Percentiles rank a stretch among this genome's conserved stretches.
Evolutionary conservation across 37 sponge, comb jelly and placozoan genomes (phyloP).

Genomic region (Cladorhizidae sp.): DNA sequence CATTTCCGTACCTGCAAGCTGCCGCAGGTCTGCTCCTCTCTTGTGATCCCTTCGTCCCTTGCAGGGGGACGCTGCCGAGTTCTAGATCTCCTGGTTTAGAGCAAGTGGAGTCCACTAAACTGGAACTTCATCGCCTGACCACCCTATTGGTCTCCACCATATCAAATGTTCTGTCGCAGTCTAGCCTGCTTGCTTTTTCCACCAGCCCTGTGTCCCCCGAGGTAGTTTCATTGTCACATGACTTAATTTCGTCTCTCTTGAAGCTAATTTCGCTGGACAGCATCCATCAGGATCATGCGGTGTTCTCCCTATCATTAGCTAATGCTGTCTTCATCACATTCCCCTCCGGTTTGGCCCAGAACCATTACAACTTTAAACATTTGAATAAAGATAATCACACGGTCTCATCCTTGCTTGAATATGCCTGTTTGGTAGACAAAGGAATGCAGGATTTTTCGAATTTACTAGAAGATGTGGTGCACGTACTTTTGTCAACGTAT

Average conservation of each 20-base stretch:
- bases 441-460: not conserved
- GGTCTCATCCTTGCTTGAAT: not conserved
- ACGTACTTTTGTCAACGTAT: conserved; percentile 4
- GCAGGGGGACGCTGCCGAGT: conserved; percentile 24
- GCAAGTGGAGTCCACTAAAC: not conserved
- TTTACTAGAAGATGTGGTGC: conserved; percentile 3
- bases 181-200: not conserved
- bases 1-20: conserved; percentile 25
- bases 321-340: conserved; percentile 3
- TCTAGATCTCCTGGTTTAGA: not conserved
- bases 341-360: not conserved
- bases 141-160: not conserved
- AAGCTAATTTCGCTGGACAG: conserved; percentile 7
- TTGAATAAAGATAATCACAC: not conserved
- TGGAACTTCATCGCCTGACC: not conserved
- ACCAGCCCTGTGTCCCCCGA: not conserved
- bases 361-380: not conserved
- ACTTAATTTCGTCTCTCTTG: not conserved
- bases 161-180: not conserved
- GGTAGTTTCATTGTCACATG: not conserved
- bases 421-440: not conserved
- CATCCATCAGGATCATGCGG: conserved; percentile 16
- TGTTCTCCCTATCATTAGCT: not conserved
- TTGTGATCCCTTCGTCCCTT: conserved; percentile 5
- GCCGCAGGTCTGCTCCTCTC: conserved; percentile 39